phyloP scores from a whole-genome alignment of 2,888 invertebrate genomes.

The Graphium colonna region DNA sequence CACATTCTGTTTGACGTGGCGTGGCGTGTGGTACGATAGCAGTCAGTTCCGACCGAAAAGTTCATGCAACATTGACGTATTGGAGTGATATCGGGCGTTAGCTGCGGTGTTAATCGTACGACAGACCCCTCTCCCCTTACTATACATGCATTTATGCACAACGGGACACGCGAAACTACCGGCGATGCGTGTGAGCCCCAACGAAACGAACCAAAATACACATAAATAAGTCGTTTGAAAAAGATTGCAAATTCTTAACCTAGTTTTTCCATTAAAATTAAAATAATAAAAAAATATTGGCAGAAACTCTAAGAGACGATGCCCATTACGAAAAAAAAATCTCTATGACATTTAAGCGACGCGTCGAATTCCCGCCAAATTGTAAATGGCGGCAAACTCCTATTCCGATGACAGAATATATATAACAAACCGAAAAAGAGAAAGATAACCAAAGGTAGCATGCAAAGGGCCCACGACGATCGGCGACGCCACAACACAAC shows the following conservation, averaged over 20 bases:
- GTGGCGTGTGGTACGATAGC: conserved; percentile 16
- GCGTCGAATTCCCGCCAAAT: neutral
- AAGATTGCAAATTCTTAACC: no score
- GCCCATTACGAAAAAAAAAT: neutral
- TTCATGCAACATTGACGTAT: conserved; percentile 25
- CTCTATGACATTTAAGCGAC: neutral
- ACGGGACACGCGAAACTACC: conserved; percentile 13
- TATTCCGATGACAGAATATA: neutral
- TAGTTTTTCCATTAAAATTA: no score
- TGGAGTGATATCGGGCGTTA: conserved; percentile 4
- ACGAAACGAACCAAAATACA: neutral
- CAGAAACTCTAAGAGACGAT: neutral
- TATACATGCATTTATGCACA: conserved; percentile 21
- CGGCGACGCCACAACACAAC: conserved; percentile 11
- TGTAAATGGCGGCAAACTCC: neutral
- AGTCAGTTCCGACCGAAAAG: conserved; percentile 21
- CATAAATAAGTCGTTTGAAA: no score
- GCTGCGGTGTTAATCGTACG: conserved; percentile 13
- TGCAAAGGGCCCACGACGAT: conserved; percentile 9
- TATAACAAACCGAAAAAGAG: neutral
- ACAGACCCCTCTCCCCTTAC: conserved; percentile 6
- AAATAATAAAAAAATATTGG: no score
- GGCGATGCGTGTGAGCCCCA: conserved; percentile 6
- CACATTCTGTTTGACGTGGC: conserved; percentile 13
- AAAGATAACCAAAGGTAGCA: neutral